Conservation (phyloP, 1,140 invertebrate species). For the Aplysia californica region DNA sequence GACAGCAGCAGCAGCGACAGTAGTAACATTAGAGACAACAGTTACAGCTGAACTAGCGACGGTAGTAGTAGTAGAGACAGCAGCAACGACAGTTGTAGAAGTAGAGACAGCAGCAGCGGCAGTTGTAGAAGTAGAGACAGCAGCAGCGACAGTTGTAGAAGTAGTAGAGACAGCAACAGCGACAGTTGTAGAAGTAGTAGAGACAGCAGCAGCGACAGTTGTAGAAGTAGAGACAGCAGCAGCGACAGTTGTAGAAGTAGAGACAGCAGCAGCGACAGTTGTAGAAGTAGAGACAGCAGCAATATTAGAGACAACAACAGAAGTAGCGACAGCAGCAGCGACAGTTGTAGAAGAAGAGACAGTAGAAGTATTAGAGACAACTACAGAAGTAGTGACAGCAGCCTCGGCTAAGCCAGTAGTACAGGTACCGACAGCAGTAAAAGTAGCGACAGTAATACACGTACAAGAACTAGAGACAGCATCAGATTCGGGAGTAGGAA, state of each 20-base stretch:
- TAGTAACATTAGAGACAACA: not conserved
- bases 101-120: not conserved
- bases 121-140: not conserved
- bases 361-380: not conserved
- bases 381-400: not conserved
- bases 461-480: too few species aligned
- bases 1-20: not conserved
- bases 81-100: not conserved
- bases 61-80: not conserved
- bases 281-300: not conserved
- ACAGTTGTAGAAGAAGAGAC: not conserved
- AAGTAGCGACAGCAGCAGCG: conserved; percentile 7
- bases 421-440: not conserved
- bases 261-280: not conserved
- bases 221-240: not conserved
- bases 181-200: not conserved
- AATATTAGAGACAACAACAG: not conserved
- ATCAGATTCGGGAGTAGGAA: too few species aligned
- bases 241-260: not conserved
- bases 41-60: not conserved
- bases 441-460: not conserved
- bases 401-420: not conserved
- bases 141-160: not conserved
- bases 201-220: not conserved
- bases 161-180: not conserved